These are phyloP conservation scores for Leptopilina drosophilae DNA, from an alignment of 2,888 invertebrate species.

Conservation along the genomic window DNA sequence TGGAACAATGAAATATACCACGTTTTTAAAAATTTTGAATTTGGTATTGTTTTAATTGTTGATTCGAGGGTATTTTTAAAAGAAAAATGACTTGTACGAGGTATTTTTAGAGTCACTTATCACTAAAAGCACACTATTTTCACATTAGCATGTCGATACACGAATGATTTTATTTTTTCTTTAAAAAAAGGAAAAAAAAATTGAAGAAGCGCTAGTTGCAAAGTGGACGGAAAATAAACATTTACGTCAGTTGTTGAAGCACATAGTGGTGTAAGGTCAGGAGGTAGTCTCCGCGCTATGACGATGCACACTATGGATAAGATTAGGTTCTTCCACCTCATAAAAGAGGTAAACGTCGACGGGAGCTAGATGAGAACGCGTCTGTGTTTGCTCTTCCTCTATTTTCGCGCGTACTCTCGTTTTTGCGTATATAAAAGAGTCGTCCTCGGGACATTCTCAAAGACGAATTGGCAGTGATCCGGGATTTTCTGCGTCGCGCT, in stretches of 20 bases:
- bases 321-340: constrained; percentile 20
- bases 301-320: constrained; percentile 12
- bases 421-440: constrained; percentile 24
- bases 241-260: constrained; percentile 2
- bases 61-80: too few relatives aligned
- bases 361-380: not conserved
- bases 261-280: constrained; percentile 26
- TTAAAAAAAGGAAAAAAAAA: not conserved
- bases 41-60: too few relatives aligned
- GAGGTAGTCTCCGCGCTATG: not conserved
- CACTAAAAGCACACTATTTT: not conserved
- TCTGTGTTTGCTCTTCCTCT: constrained; percentile 42
- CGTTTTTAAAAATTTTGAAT: too few relatives aligned
- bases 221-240: not conserved
- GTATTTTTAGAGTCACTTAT: constrained; percentile 12
- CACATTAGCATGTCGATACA: not conserved
- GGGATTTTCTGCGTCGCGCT: constrained; percentile 56
- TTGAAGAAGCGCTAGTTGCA: not conserved
- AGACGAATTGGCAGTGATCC: constrained; percentile 55
- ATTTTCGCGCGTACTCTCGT: constrained; percentile 40
- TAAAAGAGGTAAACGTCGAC: constrained; percentile 19
- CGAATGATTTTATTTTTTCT: not conserved
- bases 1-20: not conserved
- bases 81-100: not conserved
- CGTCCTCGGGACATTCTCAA: constrained; percentile 51